phyloP scores from a whole-genome alignment of 2,797 vertebrate species.

The Lacerta bilineata region DNA sequence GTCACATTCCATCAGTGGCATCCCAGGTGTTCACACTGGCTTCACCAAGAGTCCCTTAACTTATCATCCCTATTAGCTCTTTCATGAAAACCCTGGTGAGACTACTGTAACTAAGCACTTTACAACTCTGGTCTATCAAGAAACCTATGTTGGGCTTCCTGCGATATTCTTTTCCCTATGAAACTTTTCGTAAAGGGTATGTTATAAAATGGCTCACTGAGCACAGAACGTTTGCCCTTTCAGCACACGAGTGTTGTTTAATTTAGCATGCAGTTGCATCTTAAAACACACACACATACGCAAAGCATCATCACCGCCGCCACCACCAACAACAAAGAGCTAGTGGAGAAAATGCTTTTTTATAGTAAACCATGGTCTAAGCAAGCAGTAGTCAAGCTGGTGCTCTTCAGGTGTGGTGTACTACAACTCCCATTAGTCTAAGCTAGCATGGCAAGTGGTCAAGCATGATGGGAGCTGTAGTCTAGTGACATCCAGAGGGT shows the following conservation, averaged over 20 bases:
- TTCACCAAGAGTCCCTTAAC: not conserved
- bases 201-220: constrained; percentile 57
- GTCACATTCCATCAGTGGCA: not conserved
- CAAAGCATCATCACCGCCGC: not conserved
- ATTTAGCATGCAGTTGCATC: constrained; percentile 58
- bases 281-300: constrained; percentile 20
- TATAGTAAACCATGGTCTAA: constrained; percentile 10
- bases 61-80: not conserved
- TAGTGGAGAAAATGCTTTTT: constrained; percentile 56
- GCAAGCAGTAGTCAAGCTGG: too few species aligned
- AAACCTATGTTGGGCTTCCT: constrained; percentile 49
- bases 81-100: constrained; percentile 45
- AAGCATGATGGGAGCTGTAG: too few species aligned
- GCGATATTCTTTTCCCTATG: constrained; percentile 45
- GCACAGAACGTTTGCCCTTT: constrained; percentile 59
- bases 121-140: constrained; percentile 26
- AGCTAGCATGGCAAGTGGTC: too few species aligned
- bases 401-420: too few species aligned
- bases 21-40: not conserved
- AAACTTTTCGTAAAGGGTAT: constrained; percentile 64
- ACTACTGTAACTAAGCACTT: constrained; percentile 47
- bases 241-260: constrained; percentile 28
- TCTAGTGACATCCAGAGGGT: too few species aligned
- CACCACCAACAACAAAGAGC: constrained; percentile 25
- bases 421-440: too few species aligned